Evolutionary conservation across 2,113 vertebrate genomes (phyloP).

Genomic region (cattle (Bos taurus)): ARS-UCD2.0 NC_037338.1:104426001-104426500

Average conservation of each 20-base stretch:
- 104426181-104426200: neutral
- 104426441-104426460: accelerated
- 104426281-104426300: neutral
- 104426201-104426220: neutral
- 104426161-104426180: neutral
- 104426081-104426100: neutral
- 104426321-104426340: slow-evolving; percentile 96
- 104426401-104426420: neutral
- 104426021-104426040: accelerated
- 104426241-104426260: accelerated
- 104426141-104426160: neutral
- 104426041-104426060: neutral
- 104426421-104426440: accelerated
- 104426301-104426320: slow-evolving; percentile 84
- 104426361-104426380: slow-evolving; percentile 96
- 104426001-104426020: neutral
- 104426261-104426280: accelerated
- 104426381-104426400: slow-evolving; percentile 90
- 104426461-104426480: accelerated
- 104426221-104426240: accelerated
- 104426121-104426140: accelerated
- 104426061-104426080: accelerated
- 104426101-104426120: accelerated
- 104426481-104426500: neutral
- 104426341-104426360: slow-evolving; percentile 96